A percentile compares a stretch with the other conserved stretches of the same genome.
These are phyloP conservation scores for Ceratoteleas bidentatus DNA, from an alignment of 1,140 invertebrate species.

Conservation along the genomic window DNA sequence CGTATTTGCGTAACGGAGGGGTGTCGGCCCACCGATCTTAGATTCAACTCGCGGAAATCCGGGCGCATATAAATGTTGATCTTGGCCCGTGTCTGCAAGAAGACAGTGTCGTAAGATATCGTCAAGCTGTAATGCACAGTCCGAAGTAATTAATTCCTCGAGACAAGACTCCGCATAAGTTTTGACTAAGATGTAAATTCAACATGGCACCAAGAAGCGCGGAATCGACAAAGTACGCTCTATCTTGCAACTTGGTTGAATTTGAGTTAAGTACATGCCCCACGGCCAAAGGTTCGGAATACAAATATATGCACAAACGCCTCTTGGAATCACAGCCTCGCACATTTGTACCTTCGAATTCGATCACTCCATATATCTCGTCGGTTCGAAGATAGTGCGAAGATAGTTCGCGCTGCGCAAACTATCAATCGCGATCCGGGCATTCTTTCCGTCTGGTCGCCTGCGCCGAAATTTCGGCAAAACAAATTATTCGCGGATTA, in stretches of 20 bases:
- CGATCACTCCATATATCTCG: no score
- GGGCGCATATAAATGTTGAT: slow-evolving; percentile 60
- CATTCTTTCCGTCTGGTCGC: no score
- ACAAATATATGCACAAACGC: slow-evolving; percentile 58
- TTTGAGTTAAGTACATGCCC: slow-evolving; percentile 55
- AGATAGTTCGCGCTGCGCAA: background rate
- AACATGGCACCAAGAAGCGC: slow-evolving; percentile 52
- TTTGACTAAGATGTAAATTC: slow-evolving; percentile 63
- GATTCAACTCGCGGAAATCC: slow-evolving; percentile 36
- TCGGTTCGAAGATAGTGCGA: no score
- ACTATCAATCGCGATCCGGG: slow-evolving; percentile 8
- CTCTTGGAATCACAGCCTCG: slow-evolving; percentile 37
- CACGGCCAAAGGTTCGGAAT: slow-evolving; percentile 41
- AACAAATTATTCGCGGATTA: no score
- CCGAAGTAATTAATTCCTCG: slow-evolving; percentile 62
- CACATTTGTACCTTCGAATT: slow-evolving; percentile 34
- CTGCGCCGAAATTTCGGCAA: no score
- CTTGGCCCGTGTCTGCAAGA: slow-evolving; percentile 29
- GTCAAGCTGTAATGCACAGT: slow-evolving; percentile 53
- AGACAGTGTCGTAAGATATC: slow-evolving; percentile 49
- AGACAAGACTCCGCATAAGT: slow-evolving; percentile 62
- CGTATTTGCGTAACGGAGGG: slow-evolving; percentile 14
- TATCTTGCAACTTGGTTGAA: slow-evolving; percentile 57
- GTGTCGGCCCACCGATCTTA: slow-evolving; percentile 23
- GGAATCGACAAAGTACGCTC: slow-evolving; percentile 51